Evolutionary conservation across 1,140 invertebrate genomes (phyloP), one percentile per base, ranked within the genome.

Genomic region (Amphibalanus amphitrite): DNA sequence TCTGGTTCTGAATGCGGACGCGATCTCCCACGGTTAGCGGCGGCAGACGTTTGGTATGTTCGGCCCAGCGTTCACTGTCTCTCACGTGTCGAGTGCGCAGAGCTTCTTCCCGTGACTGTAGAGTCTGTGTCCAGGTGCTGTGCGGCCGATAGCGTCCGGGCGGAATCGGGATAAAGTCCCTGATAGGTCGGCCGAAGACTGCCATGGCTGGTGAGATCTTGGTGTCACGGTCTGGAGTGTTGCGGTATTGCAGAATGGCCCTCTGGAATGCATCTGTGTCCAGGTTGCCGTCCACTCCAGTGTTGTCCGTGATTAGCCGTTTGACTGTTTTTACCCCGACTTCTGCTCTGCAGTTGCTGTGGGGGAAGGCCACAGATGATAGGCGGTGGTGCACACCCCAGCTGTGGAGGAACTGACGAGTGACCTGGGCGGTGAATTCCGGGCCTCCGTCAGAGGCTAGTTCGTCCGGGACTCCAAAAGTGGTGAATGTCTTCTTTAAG

Each of bases 201-300:
- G 59, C 29, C 67, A 69, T 68, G 8, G 71, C 30, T 0, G 71
- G 59, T 1, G 13, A 72, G 20, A 69, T 30, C 30, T 72, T 25
- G 26, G 28, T 69, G 67, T 72, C 30, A 3, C 68, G 33, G 33
- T 69, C n/a, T 13, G 47, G 71, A 13, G 28, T 67, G n/a, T 72
- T 72, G 15, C 64, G 67, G 71, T 72, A 72, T 59, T 72, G 71
- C 25, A 72, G 71, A 40, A 72, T 8, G 67, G 59, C 70, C 17
- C 47, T 15, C 29, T 10, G 30, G 29, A 71, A 65, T 1, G 70
- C 40, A 17, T 71, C 8, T 3, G 38, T 71, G 47, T 65, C 40
- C 4, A 71, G 29, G 33, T 38, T 30, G 20, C 70, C 70, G 28
- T 26, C 38, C 3, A 29, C 30, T 17, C 1, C 70, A 15, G 47